These are phyloP conservation scores for Nothobranchius kuhntae DNA, from an alignment of 2,113 vertebrate genomes.

Conservation along the genomic window DNA sequence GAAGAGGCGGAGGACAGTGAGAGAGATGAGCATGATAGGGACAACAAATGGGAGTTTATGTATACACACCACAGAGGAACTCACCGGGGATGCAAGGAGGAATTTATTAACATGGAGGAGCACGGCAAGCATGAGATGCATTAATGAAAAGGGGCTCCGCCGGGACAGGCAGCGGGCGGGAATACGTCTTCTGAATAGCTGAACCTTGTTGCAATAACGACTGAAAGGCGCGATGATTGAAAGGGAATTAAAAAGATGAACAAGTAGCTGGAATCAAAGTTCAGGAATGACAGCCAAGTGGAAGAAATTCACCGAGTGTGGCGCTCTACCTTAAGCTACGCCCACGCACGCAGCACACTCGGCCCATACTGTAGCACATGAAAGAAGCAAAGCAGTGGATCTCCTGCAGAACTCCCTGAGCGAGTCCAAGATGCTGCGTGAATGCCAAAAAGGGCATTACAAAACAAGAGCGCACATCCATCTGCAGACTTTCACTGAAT, in stretches of 20 bases:
- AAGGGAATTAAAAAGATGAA: conserved; percentile 31
- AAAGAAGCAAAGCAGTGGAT: conserved; percentile 29
- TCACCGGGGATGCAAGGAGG: conserved; percentile 29
- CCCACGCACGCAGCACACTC: neutral
- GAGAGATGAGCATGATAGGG: conserved; percentile 51
- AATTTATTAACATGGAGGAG: conserved; percentile 47
- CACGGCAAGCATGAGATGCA: conserved; percentile 32
- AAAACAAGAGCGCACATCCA: conserved; percentile 37
- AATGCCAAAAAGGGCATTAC: conserved; percentile 48
- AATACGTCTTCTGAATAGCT: conserved; percentile 37
- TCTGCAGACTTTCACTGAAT: conserved; percentile 61
- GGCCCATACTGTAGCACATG: conserved; percentile 16
- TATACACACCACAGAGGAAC: conserved; percentile 43
- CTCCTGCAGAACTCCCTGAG: conserved; percentile 33
- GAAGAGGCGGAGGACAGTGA: conserved; percentile 25
- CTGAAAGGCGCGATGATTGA: conserved; percentile 24
- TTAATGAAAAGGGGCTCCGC: conserved; percentile 50
- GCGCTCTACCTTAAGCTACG: neutral
- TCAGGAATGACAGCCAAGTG: conserved; percentile 14
- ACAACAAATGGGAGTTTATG: conserved; percentile 51
- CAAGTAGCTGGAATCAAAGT: conserved; percentile 26
- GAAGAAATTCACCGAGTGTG: conserved; percentile 8
- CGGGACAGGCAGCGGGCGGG: conserved; percentile 19
- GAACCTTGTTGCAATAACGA: conserved; percentile 35
- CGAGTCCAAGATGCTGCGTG: conserved; percentile 28